phyloP scores from a whole-genome alignment of 2,888 invertebrate species.

The Drosophila sordidula region DNA sequence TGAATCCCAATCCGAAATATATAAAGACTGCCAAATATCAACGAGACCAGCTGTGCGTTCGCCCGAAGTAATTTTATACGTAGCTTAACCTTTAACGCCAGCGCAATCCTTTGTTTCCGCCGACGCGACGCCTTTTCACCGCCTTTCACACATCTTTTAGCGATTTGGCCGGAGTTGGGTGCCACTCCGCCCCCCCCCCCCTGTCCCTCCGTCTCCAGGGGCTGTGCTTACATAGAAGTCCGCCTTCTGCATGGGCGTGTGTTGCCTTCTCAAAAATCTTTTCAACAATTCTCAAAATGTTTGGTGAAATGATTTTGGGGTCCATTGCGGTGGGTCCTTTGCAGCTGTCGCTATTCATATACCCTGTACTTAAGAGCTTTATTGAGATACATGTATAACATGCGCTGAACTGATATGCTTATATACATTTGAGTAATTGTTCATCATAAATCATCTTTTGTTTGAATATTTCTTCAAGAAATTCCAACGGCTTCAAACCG shows the following conservation, averaged over 20 bases:
- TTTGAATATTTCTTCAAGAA: neutral
- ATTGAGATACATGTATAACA: neutral
- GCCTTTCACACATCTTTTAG: constrained; percentile 77
- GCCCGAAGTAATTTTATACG: constrained; percentile 65
- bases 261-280: constrained; percentile 54
- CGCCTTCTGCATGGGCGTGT: constrained; percentile 27
- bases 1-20: constrained; percentile 39
- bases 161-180: constrained; percentile 46
- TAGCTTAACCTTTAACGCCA: constrained; percentile 67
- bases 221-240: constrained; percentile 21
- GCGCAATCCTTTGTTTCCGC: constrained; percentile 66
- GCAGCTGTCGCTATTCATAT: constrained; percentile 57
- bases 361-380: constrained; percentile 27
- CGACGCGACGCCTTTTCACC: constrained; percentile 53
- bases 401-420: neutral
- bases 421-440: neutral
- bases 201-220: neutral
- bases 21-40: constrained; percentile 47
- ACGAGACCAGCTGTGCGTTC: constrained; percentile 55
- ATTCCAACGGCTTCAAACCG: neutral
- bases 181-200: neutral
- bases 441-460: constrained; percentile 18
- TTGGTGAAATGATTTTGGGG: constrained; percentile 60
- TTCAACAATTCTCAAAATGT: constrained; percentile 71
- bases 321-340: constrained; percentile 20